phyloP scores from a whole-genome alignment of 2,797 vertebrate genomes.

The Anas flavirostris region DNA sequence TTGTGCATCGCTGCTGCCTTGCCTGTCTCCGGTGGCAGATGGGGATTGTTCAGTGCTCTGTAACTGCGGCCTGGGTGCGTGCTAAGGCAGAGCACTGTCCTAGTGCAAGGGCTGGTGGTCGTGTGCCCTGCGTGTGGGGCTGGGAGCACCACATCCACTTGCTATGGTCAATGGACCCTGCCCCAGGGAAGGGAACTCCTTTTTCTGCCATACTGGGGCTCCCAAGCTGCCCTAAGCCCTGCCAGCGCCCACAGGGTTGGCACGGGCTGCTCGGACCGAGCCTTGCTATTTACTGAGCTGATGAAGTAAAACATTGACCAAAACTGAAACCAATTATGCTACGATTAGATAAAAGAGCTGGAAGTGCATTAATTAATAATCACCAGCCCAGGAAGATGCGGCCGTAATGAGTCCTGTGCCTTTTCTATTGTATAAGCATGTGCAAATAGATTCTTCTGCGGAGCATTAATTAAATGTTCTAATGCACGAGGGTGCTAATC shows the following conservation, averaged over 20 bases:
- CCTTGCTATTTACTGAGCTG: background rate
- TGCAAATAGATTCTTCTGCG: background rate
- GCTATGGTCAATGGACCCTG: background rate
- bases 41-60: fast-evolving
- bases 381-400: conserved; percentile 30
- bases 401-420: background rate
- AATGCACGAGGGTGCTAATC: background rate
- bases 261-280: background rate
- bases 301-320: conserved; percentile 39
- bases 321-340: conserved; percentile 7
- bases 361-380: conserved; percentile 56
- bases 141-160: background rate
- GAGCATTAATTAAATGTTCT: background rate
- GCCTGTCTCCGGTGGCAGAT: background rate
- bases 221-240: background rate
- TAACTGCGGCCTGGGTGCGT: fast-evolving
- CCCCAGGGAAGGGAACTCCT: background rate
- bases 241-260: background rate
- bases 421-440: background rate
- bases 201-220: background rate
- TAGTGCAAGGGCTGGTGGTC: background rate
- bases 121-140: no score
- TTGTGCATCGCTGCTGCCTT: fast-evolving
- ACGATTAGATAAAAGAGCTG: conserved; percentile 56
- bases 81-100: background rate